Evolutionary conservation across 2,113 vertebrate species (phyloP), one percentile per base, ranked within the genome.

Genomic region (Ceyx melanurus): DNA sequence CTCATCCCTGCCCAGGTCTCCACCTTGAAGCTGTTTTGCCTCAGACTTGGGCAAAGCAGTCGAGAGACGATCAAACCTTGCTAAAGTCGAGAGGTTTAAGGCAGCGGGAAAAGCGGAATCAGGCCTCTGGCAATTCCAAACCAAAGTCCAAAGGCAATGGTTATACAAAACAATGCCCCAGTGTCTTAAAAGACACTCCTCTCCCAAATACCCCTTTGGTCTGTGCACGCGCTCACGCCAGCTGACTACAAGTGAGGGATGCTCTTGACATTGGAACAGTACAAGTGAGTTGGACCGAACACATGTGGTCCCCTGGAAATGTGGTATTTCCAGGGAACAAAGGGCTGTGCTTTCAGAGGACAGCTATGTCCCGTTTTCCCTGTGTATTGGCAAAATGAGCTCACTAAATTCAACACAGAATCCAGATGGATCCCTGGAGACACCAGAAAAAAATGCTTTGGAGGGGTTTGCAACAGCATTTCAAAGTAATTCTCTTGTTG

Each of bases 311-410:
- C 62, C 79, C 75, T 17, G 57, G 42, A 57, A 58, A 17, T 9
- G 0, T 8, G 43, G 35, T 8, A 11, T 37, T 60, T 16, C 46
- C 67, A 25, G 0, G 1, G 81, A 92, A 58, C 17, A 50, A 70
- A 76, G 79, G 72, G 77, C 64, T 18, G 56, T 81, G 89, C 93
- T 82, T 53, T 13, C 64, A 65, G 58, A 83, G 72, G 72, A 71
- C 1, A 5, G 13, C 11, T 4, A 25, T 1, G 4, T n/a, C 50
- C n/a, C 11, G 2, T 13, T 42, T 13, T n/a, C 58, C 51, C 79
- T 2, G 1, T 7, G 28, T 58, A 40, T 0, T 42, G 56, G 77
- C 33, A 58, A 82, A 72, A 58, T 0, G 21, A 54, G 6, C 35
- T 75, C 82, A 22, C 18, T 1, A 31, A 78, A 76, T 65, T 51